phyloP scores from a whole-genome alignment of 1,140 invertebrate species.

The Drosophila kepulauana region DNA sequence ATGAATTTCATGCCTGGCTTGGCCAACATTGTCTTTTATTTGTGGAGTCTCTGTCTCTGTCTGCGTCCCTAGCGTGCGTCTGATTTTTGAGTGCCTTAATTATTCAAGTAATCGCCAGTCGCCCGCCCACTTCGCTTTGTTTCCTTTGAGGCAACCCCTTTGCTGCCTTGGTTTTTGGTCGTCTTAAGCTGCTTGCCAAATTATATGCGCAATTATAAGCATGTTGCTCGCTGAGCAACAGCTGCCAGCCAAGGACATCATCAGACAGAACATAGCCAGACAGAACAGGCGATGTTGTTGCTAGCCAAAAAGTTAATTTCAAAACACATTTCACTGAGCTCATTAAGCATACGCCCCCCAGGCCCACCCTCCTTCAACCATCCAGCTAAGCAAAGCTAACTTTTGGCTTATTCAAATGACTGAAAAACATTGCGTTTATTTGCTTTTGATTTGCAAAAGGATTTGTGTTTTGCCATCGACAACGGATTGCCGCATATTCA shows the following conservation, averaged over 20 bases:
- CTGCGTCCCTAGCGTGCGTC: slow-evolving; percentile 3
- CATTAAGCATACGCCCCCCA: slow-evolving; percentile 56
- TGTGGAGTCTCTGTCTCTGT: neutral
- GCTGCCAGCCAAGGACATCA: slow-evolving; percentile 57
- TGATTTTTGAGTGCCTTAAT: slow-evolving; percentile 43
- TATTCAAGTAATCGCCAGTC: slow-evolving; percentile 37
- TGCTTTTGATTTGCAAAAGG: slow-evolving; percentile 58
- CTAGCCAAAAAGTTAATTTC: slow-evolving; percentile 71
- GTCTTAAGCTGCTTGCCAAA: slow-evolving; percentile 55
- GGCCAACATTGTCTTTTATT: slow-evolving; percentile 11
- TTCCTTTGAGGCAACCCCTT: slow-evolving; percentile 22
- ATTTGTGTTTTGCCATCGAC: slow-evolving; percentile 35
- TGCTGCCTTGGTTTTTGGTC: slow-evolving; percentile 26
- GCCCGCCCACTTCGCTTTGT: no score
- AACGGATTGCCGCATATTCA: slow-evolving; percentile 8
- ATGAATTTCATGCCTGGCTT: slow-evolving; percentile 31
- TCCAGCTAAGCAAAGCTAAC: slow-evolving; percentile 7
- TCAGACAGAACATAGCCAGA: slow-evolving; percentile 26
- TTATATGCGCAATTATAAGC: slow-evolving; percentile 70
- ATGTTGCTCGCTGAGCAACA: slow-evolving; percentile 62
- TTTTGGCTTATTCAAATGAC: slow-evolving; percentile 70
- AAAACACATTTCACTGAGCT: slow-evolving; percentile 75
- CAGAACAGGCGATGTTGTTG: slow-evolving; percentile 40
- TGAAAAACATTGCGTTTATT: slow-evolving; percentile 66
- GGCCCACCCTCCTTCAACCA: neutral